Evolutionary conservation across 2,797 vertebrate genomes (phyloP).

Genomic region (Danio aesculapii): DNA sequence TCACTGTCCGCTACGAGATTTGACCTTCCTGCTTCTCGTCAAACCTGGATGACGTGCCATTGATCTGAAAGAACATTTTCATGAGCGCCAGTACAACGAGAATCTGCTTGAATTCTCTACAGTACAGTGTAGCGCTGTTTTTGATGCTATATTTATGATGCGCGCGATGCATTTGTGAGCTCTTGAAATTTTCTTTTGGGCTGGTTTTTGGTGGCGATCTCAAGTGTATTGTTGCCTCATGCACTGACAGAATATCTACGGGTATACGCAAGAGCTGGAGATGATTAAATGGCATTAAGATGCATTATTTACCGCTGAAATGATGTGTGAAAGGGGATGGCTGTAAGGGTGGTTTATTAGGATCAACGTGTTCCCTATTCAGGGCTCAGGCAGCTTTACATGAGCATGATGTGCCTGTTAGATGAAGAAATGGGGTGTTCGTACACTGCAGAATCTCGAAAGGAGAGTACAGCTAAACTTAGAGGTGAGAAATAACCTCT

Average conservation of each 20-base stretch:
- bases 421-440: slow-evolving; percentile 7
- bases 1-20: slow-evolving; percentile 63
- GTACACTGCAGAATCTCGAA: slow-evolving; percentile 24
- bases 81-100: slow-evolving; percentile 68
- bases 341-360: not conserved
- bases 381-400: slow-evolving; percentile 10
- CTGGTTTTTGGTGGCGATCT: slow-evolving; percentile 58
- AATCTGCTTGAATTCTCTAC: slow-evolving; percentile 65
- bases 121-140: slow-evolving; percentile 66
- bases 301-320: slow-evolving; percentile 8
- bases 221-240: slow-evolving; percentile 42
- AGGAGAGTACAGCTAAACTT: slow-evolving; percentile 39
- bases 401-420: slow-evolving; percentile 27
- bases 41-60: slow-evolving; percentile 68
- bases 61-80: slow-evolving; percentile 69
- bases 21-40: slow-evolving; percentile 57
- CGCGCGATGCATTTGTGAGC: slow-evolving; percentile 62
- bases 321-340: not conserved
- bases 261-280: slow-evolving; percentile 51
- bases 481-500: slow-evolving; percentile 47
- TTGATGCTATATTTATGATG: slow-evolving; percentile 79
- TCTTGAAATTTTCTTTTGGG: slow-evolving; percentile 42
- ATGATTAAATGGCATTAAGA: slow-evolving; percentile 21
- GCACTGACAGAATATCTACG: slow-evolving; percentile 53
- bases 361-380: not conserved